These are phyloP conservation scores for Dasyurus viverrinus DNA, from an alignment of 2,113 vertebrate species.

Conservation along the genomic window DNA sequence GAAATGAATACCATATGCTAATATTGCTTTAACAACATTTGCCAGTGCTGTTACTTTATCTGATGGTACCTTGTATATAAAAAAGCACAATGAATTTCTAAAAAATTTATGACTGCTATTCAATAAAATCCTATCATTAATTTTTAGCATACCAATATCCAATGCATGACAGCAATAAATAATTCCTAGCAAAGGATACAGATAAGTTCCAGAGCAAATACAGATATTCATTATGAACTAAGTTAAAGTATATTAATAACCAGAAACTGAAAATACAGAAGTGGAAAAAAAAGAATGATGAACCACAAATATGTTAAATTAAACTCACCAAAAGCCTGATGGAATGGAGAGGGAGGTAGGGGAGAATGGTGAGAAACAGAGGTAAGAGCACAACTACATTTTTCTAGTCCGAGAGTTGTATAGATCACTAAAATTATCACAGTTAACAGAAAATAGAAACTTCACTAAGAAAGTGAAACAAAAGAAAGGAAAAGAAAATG, in stretches of 20 bases:
- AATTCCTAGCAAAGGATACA: neutral
- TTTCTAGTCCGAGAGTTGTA: neutral
- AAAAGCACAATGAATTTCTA: constrained; percentile 1
- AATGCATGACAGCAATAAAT: neutral
- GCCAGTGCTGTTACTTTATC: neutral
- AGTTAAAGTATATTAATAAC: neutral
- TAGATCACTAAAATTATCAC: neutral
- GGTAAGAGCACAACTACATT: neutral
- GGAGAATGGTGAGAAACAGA: neutral
- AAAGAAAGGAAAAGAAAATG: neutral
- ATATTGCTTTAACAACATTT: neutral
- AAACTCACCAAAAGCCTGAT: neutral
- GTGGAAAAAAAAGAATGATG: neutral
- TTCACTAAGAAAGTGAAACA: neutral
- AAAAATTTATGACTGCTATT: neutral
- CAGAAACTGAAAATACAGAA: neutral
- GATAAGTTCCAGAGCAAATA: neutral
- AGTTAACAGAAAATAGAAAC: neutral
- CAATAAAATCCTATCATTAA: neutral
- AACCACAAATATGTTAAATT: neutral
- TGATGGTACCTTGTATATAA: neutral
- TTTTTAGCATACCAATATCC: neutral
- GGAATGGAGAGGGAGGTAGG: neutral
- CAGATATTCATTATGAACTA: neutral
- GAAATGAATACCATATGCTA: constrained; percentile 1